phyloP scores from a whole-genome alignment of 2,797 vertebrate genomes.

The Poecilia gillii region DNA sequence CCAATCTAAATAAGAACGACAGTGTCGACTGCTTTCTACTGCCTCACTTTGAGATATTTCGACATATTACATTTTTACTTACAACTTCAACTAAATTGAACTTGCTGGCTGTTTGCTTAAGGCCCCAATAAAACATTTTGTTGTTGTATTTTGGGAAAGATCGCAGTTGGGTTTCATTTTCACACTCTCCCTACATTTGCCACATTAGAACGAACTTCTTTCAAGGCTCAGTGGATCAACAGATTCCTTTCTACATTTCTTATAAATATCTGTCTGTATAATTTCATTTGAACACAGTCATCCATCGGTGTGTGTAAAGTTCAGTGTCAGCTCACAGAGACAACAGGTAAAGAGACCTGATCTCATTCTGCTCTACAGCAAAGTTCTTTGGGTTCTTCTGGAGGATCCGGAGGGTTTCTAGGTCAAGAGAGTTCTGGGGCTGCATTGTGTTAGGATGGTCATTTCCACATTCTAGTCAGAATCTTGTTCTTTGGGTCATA shows the following conservation, averaged over 20 bases:
- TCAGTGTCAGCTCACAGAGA: background rate
- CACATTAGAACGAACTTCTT: constrained; percentile 1
- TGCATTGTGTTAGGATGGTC: background rate
- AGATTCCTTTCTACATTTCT: background rate
- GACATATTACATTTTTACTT: background rate
- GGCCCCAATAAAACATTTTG: background rate
- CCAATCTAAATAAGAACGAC: background rate
- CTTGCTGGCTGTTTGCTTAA: background rate
- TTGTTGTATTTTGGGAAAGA: background rate
- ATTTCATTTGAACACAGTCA: background rate
- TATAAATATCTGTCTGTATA: background rate
- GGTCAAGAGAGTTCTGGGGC: background rate
- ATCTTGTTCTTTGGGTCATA: background rate
- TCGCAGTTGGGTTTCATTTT: background rate
- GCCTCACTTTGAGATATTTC: background rate
- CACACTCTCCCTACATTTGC: background rate
- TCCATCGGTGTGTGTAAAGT: background rate
- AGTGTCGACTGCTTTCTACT: background rate
- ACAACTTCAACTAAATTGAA: background rate
- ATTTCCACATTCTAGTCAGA: background rate
- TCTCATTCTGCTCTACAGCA: background rate
- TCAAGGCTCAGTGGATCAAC: background rate
- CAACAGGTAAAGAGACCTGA: background rate
- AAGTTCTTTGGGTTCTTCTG: background rate
- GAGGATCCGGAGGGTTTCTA: background rate